Evolutionary conservation across 2,113 vertebrate genomes (phyloP), one percentile per base, ranked within the genome.

Genomic region (Thryonomys swinderianus): DNA sequence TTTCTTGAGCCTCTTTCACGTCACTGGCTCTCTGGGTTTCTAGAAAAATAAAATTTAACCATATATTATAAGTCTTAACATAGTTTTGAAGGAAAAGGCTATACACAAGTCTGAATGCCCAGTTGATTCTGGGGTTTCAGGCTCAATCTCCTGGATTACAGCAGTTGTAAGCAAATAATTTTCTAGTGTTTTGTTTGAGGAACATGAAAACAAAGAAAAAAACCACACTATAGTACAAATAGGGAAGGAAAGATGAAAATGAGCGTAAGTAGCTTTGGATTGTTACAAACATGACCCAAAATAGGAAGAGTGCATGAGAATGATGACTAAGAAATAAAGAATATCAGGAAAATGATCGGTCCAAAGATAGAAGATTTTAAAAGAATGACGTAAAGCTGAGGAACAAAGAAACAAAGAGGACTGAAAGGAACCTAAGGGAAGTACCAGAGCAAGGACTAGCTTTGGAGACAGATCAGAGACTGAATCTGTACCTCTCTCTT

Each of bases 21-120:
- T 67, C 57, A 62, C 21, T 66, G 30, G 59, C 34, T 89, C 55
- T 67, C 76, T 66, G 48, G 90, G 42, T 21, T 78, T 95, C 90
- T 93, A 79, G 48, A 92, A 93, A 95, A 79, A 90, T 55, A 85
- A 87, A 93, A 67, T 14, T 73, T 51, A 80, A 78, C 20, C 14
- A 71, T 27, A 84, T 18, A 61, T 91, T 90, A 84, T 37, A 91
- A 79, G 89, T 86, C 61, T 84, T 90, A 79, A 59, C 11, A 61
- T 5, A 57, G 73, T 87, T 40, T 91, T 86, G 86, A 95, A 40
- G 18, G 61, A 74, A 37, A 16, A 13, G 16, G 7, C 16, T 88
- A 13, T 61, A n/a, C 2, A 57, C 32, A 76, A 42, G 45, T 42
- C 30, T 18, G 8, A 86, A 55, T 34, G 25, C 87, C 34, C 32